A percentile compares a stretch with the other conserved stretches of the same genome.
Conservation (phyloP, 2,797 vertebrate genomes). For the Pangasius macronema region DNA sequence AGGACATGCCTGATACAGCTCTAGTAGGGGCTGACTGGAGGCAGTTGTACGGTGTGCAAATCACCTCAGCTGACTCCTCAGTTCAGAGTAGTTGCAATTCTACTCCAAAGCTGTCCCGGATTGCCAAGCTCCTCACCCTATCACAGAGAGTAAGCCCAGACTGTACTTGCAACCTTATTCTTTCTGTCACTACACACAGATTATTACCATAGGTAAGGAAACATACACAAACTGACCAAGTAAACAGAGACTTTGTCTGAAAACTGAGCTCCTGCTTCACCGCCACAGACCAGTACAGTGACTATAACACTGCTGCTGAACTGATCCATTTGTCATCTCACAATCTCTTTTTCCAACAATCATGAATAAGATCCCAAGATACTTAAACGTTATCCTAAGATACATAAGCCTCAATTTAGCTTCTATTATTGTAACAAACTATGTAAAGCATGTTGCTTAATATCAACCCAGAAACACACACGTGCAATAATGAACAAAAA, state of each 20-base stretch:
- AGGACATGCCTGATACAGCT: neutral
- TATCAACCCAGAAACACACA: constrained; percentile 32
- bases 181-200: neutral
- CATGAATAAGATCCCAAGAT: neutral
- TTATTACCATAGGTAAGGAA: neutral
- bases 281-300: neutral
- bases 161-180: neutral
- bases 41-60: neutral
- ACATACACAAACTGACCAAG: too few relatives aligned
- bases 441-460: constrained; percentile 12
- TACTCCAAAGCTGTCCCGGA: neutral
- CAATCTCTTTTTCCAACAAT: too few relatives aligned
- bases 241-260: neutral
- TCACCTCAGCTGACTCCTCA: neutral
- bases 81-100: neutral
- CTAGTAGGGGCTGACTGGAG: neutral
- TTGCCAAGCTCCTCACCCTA: neutral
- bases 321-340: neutral
- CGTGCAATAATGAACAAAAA: constrained; percentile 1
- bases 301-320: neutral
- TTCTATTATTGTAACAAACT: neutral
- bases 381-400: neutral
- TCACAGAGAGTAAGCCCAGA: neutral
- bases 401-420: constrained; percentile 42
- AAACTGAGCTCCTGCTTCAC: neutral